These are phyloP conservation scores for Melanotaenia boesemani DNA, from an alignment of 2,797 vertebrate genomes.

Conservation along the genomic window DNA sequence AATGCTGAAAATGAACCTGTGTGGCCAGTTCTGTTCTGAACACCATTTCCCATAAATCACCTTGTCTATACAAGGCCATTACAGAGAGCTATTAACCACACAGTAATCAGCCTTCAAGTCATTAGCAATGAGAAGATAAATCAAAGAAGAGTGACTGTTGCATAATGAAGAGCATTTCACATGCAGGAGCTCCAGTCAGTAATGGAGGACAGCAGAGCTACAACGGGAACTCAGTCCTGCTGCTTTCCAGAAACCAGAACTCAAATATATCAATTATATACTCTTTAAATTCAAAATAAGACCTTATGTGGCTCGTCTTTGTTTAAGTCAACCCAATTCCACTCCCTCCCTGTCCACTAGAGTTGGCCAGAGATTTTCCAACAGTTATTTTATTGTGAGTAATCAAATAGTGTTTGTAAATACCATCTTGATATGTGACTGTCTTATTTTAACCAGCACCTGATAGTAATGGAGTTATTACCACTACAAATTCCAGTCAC, in stretches of 20 bases:
- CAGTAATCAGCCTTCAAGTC: slow-evolving; percentile 64
- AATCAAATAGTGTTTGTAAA: no score
- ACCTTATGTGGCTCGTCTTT: neutral
- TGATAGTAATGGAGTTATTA: no score
- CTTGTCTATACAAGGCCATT: slow-evolving; percentile 55
- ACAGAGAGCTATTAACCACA: slow-evolving; percentile 61
- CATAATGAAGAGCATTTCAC: slow-evolving; percentile 45
- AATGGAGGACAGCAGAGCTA: slow-evolving; percentile 9
- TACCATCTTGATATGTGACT: no score
- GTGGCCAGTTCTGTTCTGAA: slow-evolving; percentile 41
- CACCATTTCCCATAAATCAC: slow-evolving; percentile 63
- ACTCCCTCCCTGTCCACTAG: no score
- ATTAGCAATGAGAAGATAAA: slow-evolving; percentile 61
- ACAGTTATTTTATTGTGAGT: no score
- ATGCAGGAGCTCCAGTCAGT: slow-evolving; percentile 20
- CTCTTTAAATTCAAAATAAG: neutral
- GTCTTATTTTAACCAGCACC: no score
- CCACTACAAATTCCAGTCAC: no score
- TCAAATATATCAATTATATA: no score
- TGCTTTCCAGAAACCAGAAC: slow-evolving; percentile 1
- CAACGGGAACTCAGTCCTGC: neutral
- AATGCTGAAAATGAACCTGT: slow-evolving; percentile 62
- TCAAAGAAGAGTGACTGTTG: slow-evolving; percentile 35
- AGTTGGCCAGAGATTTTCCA: no score
- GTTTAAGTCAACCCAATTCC: neutral